Base-by-base conservation (phyloP, 1,140 invertebrate genomes). In the Anadara kagoshimensis region DNA sequence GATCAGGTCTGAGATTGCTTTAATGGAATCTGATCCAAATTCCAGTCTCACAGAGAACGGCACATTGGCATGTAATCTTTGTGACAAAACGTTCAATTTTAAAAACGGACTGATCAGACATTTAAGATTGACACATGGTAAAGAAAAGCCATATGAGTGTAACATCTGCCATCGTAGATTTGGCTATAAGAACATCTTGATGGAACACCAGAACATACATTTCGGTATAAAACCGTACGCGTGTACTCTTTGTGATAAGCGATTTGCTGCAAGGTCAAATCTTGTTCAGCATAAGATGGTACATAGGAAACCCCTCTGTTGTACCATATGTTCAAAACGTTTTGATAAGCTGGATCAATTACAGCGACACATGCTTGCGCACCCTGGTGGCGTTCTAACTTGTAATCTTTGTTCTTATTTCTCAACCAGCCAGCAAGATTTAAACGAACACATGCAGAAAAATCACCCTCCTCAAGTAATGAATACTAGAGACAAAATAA, bases 151-250 rank as follows among this genome's bases (percentile, higher is more conserved):
- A 36, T 86, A 80, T 66, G 78, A 86, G 65, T 83, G 82, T 57
- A 81, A 85, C 59, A 85, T 85, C 47, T 85, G 83, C 57, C 75
- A 82, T 26, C 67, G 80, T 29, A 62, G 83, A 41, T 84, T 84
- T 61, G 79, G 81, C 16, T 83, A 84, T 68, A 82, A 84, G 69
- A 83, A 84, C 69, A 84, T 83, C 57, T 66, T 86, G 67, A 63
- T 83, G 66, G 84, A 86, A 64, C 85, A 87, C 63, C 83, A 85
- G 69, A 85, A 85, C 67, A 78, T 87, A 16, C 85, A 87, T 69
- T 85, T 82, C 76, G 85, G 85, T 18, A 85, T 85, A 18, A 83
- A 85, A 63, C 85, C 85, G 10, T 86, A 86, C 59, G 82, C 81
- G 18, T 87, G 85, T 64, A 84, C 66, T 22, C 62, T 84, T 59